phyloP scores from a whole-genome alignment of 2,113 vertebrate species.

The Crocuta crocuta region DNA sequence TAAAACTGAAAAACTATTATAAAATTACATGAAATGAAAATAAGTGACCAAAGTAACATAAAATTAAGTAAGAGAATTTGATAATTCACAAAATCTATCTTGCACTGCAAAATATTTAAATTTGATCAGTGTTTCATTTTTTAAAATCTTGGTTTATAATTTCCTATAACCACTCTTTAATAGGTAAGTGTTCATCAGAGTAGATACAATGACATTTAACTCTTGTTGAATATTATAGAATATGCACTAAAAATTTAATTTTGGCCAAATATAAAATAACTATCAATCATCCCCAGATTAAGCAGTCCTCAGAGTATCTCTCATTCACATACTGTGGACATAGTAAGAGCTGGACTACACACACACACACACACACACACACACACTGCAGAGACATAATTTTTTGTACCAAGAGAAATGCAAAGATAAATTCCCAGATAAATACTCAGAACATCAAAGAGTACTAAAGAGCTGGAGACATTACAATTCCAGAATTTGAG shows the following conservation, averaged over 20 bases:
- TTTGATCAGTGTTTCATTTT: constrained; percentile 24
- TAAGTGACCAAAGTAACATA: constrained; percentile 1
- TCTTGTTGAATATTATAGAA: neutral
- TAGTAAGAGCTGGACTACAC: neutral
- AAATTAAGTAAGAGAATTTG: neutral
- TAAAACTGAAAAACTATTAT: constrained; percentile 14
- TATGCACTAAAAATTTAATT: constrained; percentile 14
- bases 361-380: neutral
- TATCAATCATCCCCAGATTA: neutral
- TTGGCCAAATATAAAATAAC: constrained; percentile 41
- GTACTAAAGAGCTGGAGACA: too few relatives aligned
- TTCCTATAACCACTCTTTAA: neutral
- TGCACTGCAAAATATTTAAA: constrained; percentile 3
- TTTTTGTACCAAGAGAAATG: constrained; percentile 36
- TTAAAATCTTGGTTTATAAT: neutral
- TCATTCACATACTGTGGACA: neutral
- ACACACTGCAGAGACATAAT: neutral
- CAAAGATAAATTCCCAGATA: constrained; percentile 31
- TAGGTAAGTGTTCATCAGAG: neutral
- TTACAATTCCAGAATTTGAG: too few relatives aligned
- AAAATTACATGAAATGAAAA: constrained; percentile 39
- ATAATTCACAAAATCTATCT: constrained; percentile 24
- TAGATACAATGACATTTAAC: constrained; percentile 50
- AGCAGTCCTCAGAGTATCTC: neutral
- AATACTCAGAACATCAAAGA: constrained; percentile 17